Evolutionary conservation across 2,888 invertebrate genomes (phyloP), one percentile per base, ranked within the genome.

Genomic region (Clitarchus hookeri): DNA sequence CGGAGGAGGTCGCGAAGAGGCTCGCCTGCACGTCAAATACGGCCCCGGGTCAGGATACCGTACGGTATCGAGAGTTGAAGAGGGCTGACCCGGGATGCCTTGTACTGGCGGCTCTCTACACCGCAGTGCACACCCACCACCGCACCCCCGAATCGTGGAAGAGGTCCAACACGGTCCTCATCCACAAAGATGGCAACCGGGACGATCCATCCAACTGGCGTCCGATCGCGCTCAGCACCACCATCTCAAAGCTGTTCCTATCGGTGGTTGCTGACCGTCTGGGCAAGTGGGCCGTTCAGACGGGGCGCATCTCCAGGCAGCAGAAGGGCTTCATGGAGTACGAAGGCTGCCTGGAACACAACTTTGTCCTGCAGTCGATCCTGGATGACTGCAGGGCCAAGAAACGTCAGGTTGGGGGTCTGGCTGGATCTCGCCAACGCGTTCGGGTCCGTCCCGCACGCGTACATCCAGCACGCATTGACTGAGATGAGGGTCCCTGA

Each of bases 321-420:
- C 91, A 91, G 86, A 91, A 91, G 88, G 91, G 91, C 26, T 91
- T 91, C 87, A 89, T 90, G 85, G 89, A 89, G 6, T 88, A 88
- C 80, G 90, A 91, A 86, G 91, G 90, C 0, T 90, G 90, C 65
- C 87, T 89, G 6, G 91, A 91, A 87, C 90, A 91, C 87, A 91
- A 91, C 87, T 91, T 89, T 87, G 88, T 90, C 78, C 86, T 91
- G n/a, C 90, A 90, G 88, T 89, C 89, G 44, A 88, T 89, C 48
- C 87, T 90, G 0, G 87, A 88, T 4, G 89, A 89, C 80, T 88
- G 89, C 16, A 86, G 86, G 36, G 65, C 87, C 85, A 84, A 9
- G 78, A 87, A 0, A 87, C 85, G 44, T 87, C 88, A 44, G 82
- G 26, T 65, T 23, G 19, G 12, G 19, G 27, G 84, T 11, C 3